Evolutionary conservation across 1,140 invertebrate species (phyloP).

Genomic region (Chionoecetes opilio): DNA sequence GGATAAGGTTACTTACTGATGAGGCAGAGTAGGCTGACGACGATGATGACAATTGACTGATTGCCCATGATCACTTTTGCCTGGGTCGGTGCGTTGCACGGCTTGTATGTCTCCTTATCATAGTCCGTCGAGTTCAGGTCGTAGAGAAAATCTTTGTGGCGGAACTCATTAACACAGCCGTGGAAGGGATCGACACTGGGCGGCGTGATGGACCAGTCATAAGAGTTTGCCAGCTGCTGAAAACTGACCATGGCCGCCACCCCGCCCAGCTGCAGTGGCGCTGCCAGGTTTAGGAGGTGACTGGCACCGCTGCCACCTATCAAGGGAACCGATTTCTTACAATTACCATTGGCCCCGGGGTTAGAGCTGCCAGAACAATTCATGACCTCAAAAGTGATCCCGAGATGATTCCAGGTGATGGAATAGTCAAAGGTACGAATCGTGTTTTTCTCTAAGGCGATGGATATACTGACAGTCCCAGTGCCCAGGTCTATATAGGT

Average conservation of each 20-base stretch:
- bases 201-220: constrained; percentile 94
- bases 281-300: constrained; percentile 93
- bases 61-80: constrained; percentile 68
- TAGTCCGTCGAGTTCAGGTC: constrained; percentile 80
- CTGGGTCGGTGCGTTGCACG: constrained; percentile 62
- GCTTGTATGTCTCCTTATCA: constrained; percentile 65
- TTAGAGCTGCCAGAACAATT: constrained; percentile 60
- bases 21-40: constrained; percentile 76
- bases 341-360: constrained; percentile 39
- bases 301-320: background rate
- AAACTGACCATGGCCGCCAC: constrained; percentile 89
- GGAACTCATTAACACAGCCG: constrained; percentile 96
- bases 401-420: constrained; percentile 63
- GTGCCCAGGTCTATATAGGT: constrained; percentile 98
- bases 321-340: constrained; percentile 46
- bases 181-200: constrained; percentile 92
- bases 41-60: constrained; percentile 79
- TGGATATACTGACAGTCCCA: constrained; percentile 93
- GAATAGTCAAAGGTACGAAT: constrained; percentile 39
- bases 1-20: constrained; percentile 69
- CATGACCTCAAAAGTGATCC: constrained; percentile 50
- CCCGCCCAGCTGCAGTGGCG: constrained; percentile 96
- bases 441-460: constrained; percentile 88
- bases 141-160: constrained; percentile 75
- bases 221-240: constrained; percentile 89